Percentiles rank a stretch among this genome's conserved stretches.
These are phyloP conservation scores for Oscheius sp. DNA, from an alignment of 2,888 invertebrate species.

Conservation along the genomic window DNA sequence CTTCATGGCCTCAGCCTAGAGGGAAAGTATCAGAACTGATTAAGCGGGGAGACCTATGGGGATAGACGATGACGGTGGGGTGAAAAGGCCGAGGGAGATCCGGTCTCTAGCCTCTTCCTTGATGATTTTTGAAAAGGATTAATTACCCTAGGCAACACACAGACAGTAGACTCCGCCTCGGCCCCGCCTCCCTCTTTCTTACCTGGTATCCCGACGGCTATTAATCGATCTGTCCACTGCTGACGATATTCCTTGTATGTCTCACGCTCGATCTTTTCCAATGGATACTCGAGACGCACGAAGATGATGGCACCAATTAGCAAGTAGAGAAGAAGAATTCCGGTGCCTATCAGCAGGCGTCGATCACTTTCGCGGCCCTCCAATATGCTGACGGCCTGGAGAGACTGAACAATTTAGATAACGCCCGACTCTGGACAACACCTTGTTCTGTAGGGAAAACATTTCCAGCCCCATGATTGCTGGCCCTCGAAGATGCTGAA, in stretches of 20 bases:
- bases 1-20: background rate
- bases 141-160: constrained; percentile 25
- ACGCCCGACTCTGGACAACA: constrained; percentile 17
- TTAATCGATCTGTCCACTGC: constrained; percentile 58
- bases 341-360: constrained; percentile 59
- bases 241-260: constrained; percentile 60
- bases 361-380: constrained; percentile 59
- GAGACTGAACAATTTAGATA: constrained; percentile 16
- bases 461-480: constrained; percentile 64
- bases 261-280: constrained; percentile 63
- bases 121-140: constrained; percentile 31
- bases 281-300: constrained; percentile 58
- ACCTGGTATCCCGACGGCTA: constrained; percentile 53
- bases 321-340: constrained; percentile 76
- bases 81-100: background rate
- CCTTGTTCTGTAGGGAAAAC: constrained; percentile 58
- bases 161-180: constrained; percentile 20
- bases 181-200: background rate
- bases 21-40: background rate
- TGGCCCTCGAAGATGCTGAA: background rate
- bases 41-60: constrained; percentile 2
- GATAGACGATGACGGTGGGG: constrained; percentile 1
- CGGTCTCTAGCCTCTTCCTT: constrained; percentile 14
- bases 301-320: constrained; percentile 84
- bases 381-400: constrained; percentile 39